Conservation (phyloP, 2,113 vertebrate genomes). For the Athene cunicularia region DNA sequence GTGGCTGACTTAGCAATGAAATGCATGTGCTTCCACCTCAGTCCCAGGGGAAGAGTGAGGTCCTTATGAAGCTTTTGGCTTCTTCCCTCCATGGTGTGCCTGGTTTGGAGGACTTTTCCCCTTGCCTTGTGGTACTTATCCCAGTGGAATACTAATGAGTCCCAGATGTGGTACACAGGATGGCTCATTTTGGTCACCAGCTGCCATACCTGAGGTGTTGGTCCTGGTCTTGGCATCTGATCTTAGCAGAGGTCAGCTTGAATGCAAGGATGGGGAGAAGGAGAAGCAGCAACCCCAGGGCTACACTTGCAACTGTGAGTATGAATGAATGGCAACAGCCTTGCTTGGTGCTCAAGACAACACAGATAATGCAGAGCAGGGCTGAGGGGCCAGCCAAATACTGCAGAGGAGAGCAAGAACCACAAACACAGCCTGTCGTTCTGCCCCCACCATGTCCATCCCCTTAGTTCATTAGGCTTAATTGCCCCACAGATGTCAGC, state of each 20-base stretch:
- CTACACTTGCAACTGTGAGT: neutral
- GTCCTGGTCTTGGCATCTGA: neutral
- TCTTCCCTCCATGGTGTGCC: neutral
- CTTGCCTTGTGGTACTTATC: neutral
- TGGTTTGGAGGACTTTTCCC: neutral
- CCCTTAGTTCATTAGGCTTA: neutral
- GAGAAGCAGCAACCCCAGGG: neutral
- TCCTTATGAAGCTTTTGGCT: neutral
- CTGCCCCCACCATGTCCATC: rapidly evolving
- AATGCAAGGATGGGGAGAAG: neutral
- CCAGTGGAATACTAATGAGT: neutral
- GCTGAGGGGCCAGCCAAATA: too few species aligned
- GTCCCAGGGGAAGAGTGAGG: neutral
- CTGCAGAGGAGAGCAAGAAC: neutral
- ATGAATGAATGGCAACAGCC: neutral
- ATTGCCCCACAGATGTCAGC: neutral
- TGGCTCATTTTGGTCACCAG: neutral
- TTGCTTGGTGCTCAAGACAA: neutral
- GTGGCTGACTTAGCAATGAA: neutral
- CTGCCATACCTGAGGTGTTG: neutral
- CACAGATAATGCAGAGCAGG: rapidly evolving
- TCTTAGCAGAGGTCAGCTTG: neutral
- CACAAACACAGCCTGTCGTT: rapidly evolving
- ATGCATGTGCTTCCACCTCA: neutral
- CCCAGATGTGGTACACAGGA: neutral